Evolutionary conservation across 2,113 vertebrate genomes (phyloP).

Genomic region (Dasypus novemcinctus): DNA sequence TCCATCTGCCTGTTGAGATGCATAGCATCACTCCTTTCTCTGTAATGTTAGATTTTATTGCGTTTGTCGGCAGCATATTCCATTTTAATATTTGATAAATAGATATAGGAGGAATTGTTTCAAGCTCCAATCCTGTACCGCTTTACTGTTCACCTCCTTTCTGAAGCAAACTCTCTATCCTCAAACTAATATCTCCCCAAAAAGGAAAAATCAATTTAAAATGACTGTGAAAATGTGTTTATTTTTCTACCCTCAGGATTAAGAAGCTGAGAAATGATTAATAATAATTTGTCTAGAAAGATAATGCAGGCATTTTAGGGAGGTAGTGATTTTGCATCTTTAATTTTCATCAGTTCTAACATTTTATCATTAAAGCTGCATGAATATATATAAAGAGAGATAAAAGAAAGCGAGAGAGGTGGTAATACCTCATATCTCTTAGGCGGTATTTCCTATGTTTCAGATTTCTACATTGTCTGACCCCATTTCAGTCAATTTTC

Average conservation of each 20-base stretch:
- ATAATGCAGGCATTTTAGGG: constrained; percentile 57
- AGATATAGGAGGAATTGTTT: constrained; percentile 68
- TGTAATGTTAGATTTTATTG: constrained; percentile 79
- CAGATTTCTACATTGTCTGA: constrained; percentile 85
- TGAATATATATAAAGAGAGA: constrained; percentile 61
- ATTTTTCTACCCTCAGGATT: constrained; percentile 75
- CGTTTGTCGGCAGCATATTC: constrained; percentile 74
- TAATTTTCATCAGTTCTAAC: constrained; percentile 68
- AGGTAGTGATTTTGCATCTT: constrained; percentile 60
- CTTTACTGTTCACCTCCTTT: constrained; percentile 54
- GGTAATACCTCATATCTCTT: constrained; percentile 71
- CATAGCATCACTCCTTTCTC: constrained; percentile 43
- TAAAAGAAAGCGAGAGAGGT: constrained; percentile 66
- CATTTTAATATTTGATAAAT: constrained; percentile 86
- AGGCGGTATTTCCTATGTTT: constrained; percentile 77
- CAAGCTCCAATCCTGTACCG: constrained; percentile 60
- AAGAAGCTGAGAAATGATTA: constrained; percentile 72
- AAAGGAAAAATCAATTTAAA: constrained; percentile 77
- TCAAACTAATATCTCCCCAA: constrained; percentile 68
- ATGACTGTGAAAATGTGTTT: constrained; percentile 73
- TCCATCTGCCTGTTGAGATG: constrained; percentile 69
- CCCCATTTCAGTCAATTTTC: constrained; percentile 90
- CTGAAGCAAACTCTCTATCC: constrained; percentile 63
- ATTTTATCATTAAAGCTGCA: constrained; percentile 81
- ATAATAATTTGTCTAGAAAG: constrained; percentile 77